phyloP scores from a whole-genome alignment of 2,113 vertebrate genomes.

The Nothobranchius furzeri region DNA sequence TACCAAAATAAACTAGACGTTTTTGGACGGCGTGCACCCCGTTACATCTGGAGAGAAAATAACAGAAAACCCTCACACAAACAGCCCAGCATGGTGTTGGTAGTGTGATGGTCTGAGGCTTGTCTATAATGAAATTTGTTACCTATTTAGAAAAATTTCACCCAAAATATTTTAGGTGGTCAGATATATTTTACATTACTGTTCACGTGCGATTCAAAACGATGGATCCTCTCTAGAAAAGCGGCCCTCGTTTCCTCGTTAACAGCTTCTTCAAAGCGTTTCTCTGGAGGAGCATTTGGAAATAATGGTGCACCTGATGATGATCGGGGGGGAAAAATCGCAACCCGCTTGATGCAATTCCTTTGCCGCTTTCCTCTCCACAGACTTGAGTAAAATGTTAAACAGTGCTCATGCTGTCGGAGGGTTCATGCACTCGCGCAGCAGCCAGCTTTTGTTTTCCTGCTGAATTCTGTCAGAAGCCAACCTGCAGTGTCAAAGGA shows the following conservation, averaged over 20 bases:
- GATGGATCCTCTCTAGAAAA: slow-evolving; percentile 3
- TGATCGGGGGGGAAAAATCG: slow-evolving; percentile 7
- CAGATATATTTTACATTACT: no score
- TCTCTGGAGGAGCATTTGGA: slow-evolving; percentile 34
- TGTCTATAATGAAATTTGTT: no score
- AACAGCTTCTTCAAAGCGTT: slow-evolving; percentile 7
- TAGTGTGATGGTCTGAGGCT: no score
- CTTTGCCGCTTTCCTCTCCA: slow-evolving; percentile 40
- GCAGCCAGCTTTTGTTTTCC: slow-evolving; percentile 20
- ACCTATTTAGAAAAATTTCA: no score
- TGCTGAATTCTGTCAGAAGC: slow-evolving; percentile 23
- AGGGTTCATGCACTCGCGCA: slow-evolving; percentile 12
- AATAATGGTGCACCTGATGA: slow-evolving; percentile 17
- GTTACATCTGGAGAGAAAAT: no score
- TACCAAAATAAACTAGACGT: no score
- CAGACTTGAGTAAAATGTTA: slow-evolving; percentile 44
- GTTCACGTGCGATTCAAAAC: slow-evolving; percentile 1
- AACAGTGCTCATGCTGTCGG: slow-evolving; percentile 47
- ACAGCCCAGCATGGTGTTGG: no score
- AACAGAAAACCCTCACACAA: no score
- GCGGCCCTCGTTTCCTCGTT: background rate
- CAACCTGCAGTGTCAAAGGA: slow-evolving; percentile 26
- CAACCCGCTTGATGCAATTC: slow-evolving; percentile 42
- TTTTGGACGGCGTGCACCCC: no score
- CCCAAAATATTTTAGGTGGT: no score